Base-by-base conservation (phyloP, 2,113 vertebrate genomes). In the Cyanoderma ruficeps region DNA sequence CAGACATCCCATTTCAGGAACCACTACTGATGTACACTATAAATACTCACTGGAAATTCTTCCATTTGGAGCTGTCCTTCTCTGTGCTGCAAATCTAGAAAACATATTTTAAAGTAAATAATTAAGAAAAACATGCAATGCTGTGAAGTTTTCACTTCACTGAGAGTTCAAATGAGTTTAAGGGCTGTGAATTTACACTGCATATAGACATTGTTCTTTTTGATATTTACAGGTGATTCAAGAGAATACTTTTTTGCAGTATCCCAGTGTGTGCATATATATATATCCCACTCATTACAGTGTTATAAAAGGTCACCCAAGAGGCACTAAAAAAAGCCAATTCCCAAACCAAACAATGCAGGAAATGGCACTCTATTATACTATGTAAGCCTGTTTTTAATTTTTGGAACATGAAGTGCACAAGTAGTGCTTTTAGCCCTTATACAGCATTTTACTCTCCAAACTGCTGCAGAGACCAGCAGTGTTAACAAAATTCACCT, bases 51-150 rank as follows among this genome's bases (percentile, higher is more conserved):
- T 53, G 97, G 83, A 97, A 99, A 97, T 94, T 98, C 96, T 94
- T 99, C 99, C 37, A 94, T 98, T 96, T 99, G 99, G 97, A 99
- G 98, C 67, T 98, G 98, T 50, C 98, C 98, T 77, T 99, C 99
- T 61, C 98, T 98, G 52, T 97, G 98, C 33, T 98, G 96, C 89
- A 99, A 97, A 84, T 99, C 99, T 99, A 95, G n/a, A 97, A 95
- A 39, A 97, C 13, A 93, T 27, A 94, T 96, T 94, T 87, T 89
- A 89, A 74, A 82, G 59, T 64, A 96, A 92, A 69, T 18, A 46
- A 85, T 8, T 6, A 88, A 46, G 27, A 65, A 76, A 15, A 57
- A 88, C 1, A 7, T 52, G n/a, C 16, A 63, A 10, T 7, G 13
- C 49, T 80, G 50, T 39, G 33, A 74, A 75, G 22, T 44, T 76